Evolutionary conservation across 2,888 invertebrate species (phyloP).

Genomic region (Caenorhabditis sinica): DNA sequence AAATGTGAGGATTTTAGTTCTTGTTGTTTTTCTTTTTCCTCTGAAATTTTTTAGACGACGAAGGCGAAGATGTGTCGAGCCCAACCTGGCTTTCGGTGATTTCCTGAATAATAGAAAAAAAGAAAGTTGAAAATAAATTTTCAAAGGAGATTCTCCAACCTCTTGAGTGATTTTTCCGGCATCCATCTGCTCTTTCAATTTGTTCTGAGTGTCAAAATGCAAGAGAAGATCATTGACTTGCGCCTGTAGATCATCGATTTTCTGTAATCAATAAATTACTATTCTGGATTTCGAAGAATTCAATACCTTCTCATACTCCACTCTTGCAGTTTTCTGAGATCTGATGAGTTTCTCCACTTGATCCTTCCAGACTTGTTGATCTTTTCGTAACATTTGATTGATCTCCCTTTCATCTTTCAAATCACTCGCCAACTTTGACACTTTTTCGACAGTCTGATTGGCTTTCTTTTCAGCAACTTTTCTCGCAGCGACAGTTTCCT

Average conservation of each 20-base stretch:
- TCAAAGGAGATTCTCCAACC: constrained; percentile 26
- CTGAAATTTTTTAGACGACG: constrained; percentile 37
- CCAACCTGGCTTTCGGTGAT: constrained; percentile 52
- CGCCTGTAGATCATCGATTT: constrained; percentile 92
- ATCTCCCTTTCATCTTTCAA: constrained; percentile 85
- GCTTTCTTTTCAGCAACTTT: constrained; percentile 88
- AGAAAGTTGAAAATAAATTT: too few species aligned
- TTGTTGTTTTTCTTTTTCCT: constrained; percentile 51
- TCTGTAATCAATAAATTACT: constrained; percentile 80
- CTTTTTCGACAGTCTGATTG: constrained; percentile 89
- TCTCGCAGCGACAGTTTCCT: constrained; percentile 62
- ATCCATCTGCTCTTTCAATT: constrained; percentile 82
- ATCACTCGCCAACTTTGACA: constrained; percentile 84
- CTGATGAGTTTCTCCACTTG: constrained; percentile 86
- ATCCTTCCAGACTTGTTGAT: constrained; percentile 88
- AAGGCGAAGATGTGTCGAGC: constrained; percentile 30
- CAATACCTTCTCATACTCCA: constrained; percentile 49
- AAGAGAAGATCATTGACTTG: constrained; percentile 98
- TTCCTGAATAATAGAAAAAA: constrained; percentile 41
- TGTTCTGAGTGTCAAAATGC: constrained; percentile 92
- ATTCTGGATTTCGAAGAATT: background rate
- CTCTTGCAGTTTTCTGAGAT: constrained; percentile 84
- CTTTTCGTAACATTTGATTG: constrained; percentile 89
- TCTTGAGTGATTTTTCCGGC: constrained; percentile 63
- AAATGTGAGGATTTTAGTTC: background rate